Evolutionary conservation across 2,113 vertebrate genomes (phyloP).

Genomic region (Nyctibius bracteatus): DNA sequence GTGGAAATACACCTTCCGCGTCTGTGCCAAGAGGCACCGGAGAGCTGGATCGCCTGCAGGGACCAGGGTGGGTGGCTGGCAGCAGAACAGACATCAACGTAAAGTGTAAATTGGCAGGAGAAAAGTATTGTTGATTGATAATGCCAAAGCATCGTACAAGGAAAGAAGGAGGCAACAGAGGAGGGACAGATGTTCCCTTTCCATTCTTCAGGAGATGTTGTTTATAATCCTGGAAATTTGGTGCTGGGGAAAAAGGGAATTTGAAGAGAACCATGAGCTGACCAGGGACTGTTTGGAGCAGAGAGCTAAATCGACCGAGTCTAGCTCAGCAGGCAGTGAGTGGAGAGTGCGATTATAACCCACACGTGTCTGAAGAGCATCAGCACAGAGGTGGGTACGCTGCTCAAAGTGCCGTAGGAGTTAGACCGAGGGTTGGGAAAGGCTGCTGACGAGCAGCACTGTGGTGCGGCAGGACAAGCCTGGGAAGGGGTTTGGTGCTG

Average conservation of each 20-base stretch:
- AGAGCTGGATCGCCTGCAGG: background rate
- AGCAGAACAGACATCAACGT: background rate
- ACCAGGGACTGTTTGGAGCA: background rate
- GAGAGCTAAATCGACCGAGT: accelerated
- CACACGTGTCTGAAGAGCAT: background rate
- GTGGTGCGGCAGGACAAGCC: background rate
- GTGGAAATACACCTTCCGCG: background rate
- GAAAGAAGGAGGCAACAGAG: background rate
- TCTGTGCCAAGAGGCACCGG: background rate
- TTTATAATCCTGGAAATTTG: background rate
- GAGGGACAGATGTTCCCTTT: background rate
- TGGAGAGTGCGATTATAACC: accelerated
- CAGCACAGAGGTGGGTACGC: accelerated
- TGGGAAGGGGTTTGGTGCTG: accelerated
- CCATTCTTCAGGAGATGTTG: background rate
- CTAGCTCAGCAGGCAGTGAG: background rate
- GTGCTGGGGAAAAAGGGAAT: background rate
- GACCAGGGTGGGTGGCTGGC: background rate
- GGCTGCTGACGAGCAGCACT: accelerated
- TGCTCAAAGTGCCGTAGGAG: accelerated
- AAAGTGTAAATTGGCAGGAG: background rate
- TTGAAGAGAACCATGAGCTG: background rate
- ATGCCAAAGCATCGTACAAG: background rate
- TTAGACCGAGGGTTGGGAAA: accelerated
- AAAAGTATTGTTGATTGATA: background rate